Conservation (phyloP, 1,140 invertebrate species). For the Drosophila paulistorum region DNA sequence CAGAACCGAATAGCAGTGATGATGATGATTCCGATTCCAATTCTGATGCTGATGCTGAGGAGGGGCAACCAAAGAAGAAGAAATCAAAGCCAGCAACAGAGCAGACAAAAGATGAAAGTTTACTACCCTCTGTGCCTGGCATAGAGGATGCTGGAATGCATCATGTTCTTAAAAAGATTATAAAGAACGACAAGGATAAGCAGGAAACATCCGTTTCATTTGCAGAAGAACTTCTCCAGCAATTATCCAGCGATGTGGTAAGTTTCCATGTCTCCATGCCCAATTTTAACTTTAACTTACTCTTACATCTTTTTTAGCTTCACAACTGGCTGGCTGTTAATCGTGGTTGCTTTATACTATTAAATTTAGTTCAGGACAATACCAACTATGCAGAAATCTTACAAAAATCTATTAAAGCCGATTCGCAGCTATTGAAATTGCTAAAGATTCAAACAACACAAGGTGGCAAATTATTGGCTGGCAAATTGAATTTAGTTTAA, state of each 20-base stretch:
- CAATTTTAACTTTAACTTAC: background rate
- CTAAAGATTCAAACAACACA: slow-evolving; percentile 81
- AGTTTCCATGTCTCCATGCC: background rate
- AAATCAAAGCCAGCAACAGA: slow-evolving; percentile 10
- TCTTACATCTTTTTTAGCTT: slow-evolving; percentile 68
- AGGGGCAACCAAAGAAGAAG: slow-evolving; percentile 30
- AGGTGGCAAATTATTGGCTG: slow-evolving; percentile 85
- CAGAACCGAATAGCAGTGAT: slow-evolving; percentile 16
- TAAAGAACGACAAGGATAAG: slow-evolving; percentile 86
- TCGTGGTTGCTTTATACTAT: slow-evolving; percentile 86
- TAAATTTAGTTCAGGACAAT: slow-evolving; percentile 84
- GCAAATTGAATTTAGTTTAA: slow-evolving; percentile 75
- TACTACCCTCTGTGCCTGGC: slow-evolving; percentile 66
- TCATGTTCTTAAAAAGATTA: slow-evolving; percentile 91
- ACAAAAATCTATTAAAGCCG: slow-evolving; percentile 21
- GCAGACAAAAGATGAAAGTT: slow-evolving; percentile 11
- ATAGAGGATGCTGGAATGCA: slow-evolving; percentile 93
- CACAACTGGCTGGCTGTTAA: slow-evolving; percentile 85
- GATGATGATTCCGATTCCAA: slow-evolving; percentile 18
- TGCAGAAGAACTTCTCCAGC: slow-evolving; percentile 82
- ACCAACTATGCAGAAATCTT: slow-evolving; percentile 25
- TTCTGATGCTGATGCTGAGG: slow-evolving; percentile 13
- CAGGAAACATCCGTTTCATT: slow-evolving; percentile 82
- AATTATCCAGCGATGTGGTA: slow-evolving; percentile 69
- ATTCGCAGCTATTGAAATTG: slow-evolving; percentile 50